Evolutionary conservation across 1,140 invertebrate species (phyloP).

Genomic region (Grapholita molesta): DNA sequence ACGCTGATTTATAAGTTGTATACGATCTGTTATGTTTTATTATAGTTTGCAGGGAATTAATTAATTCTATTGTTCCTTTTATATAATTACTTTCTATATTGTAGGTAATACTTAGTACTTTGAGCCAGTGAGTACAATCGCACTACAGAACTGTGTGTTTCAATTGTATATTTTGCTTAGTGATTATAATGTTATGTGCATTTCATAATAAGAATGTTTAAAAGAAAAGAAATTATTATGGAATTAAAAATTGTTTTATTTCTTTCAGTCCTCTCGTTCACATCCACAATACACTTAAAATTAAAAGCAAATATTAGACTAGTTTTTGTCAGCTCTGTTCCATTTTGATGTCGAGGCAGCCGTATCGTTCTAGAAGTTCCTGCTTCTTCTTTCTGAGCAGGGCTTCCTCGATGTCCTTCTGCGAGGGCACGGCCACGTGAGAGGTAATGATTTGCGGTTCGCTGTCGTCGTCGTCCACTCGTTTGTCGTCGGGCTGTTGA

Average conservation of each 20-base stretch:
- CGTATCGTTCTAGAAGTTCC: slow-evolving; percentile 90
- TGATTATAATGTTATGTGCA: slow-evolving; percentile 23
- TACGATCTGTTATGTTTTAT: not conserved
- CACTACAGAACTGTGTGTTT: slow-evolving; percentile 14
- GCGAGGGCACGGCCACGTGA: slow-evolving; percentile 92
- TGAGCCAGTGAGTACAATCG: slow-evolving; percentile 3
- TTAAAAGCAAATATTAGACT: slow-evolving; percentile 24
- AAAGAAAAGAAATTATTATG: slow-evolving; percentile 42
- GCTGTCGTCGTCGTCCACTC: slow-evolving; percentile 60
- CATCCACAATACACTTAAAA: slow-evolving; percentile 21
- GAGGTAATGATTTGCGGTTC: slow-evolving; percentile 82
- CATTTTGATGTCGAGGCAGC: slow-evolving; percentile 70
- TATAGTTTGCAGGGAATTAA: not conserved
- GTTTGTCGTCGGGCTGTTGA: slow-evolving; percentile 61
- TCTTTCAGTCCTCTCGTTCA: not conserved
- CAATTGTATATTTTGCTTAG: slow-evolving; percentile 63
- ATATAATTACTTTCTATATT: not conserved
- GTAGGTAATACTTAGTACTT: not conserved
- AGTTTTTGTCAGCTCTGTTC: slow-evolving; percentile 51
- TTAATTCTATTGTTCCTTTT: not conserved
- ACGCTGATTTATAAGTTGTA: not conserved
- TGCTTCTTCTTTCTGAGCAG: slow-evolving; percentile 92
- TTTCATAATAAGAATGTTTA: slow-evolving; percentile 48
- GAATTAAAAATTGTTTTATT: not conserved
- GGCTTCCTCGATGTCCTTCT: slow-evolving; percentile 94